phyloP scores from a whole-genome alignment of 2,888 invertebrate genomes.

The Bhutanitis thaidina region DNA sequence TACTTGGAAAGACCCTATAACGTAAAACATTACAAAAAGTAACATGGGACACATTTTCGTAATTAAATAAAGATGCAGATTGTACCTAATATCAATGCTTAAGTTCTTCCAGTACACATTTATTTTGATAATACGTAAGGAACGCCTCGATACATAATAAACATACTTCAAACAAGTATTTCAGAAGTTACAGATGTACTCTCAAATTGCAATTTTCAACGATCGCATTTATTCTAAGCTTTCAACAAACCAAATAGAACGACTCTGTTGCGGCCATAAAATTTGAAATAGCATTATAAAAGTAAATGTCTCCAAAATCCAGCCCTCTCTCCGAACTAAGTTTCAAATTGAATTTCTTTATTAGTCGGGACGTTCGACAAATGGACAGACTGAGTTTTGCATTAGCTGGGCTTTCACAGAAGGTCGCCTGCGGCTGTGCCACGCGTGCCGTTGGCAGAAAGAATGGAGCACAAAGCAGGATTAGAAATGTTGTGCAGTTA shows the following conservation, averaged over 20 bases:
- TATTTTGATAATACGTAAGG: too few species aligned
- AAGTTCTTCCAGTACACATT: too few species aligned
- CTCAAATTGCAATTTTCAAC: neutral
- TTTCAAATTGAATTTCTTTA: slow-evolving; percentile 58
- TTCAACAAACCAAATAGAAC: neutral
- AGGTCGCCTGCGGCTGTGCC: slow-evolving; percentile 45
- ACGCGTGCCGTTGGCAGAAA: slow-evolving; percentile 38
- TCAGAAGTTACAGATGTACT: too few species aligned
- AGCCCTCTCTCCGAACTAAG: slow-evolving; percentile 30
- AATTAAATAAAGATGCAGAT: too few species aligned
- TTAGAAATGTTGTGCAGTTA: slow-evolving; percentile 18
- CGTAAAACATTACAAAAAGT: too few species aligned
- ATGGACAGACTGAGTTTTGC: slow-evolving; percentile 50
- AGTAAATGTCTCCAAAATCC: slow-evolving; percentile 18
- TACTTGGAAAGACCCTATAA: too few species aligned
- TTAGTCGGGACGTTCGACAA: slow-evolving; percentile 52
- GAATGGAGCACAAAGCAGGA: slow-evolving; percentile 27
- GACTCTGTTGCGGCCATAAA: slow-evolving; percentile 9
- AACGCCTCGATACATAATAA: too few species aligned
- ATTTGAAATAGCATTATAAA: slow-evolving; percentile 21
- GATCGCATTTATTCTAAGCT: slow-evolving; percentile 2
- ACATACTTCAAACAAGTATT: too few species aligned
- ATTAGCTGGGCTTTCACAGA: slow-evolving; percentile 48
- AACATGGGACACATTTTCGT: too few species aligned
- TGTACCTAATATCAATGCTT: too few species aligned